Conservation (phyloP, 2,888 invertebrate genomes). For the Yponomeuta evonymella region DNA sequence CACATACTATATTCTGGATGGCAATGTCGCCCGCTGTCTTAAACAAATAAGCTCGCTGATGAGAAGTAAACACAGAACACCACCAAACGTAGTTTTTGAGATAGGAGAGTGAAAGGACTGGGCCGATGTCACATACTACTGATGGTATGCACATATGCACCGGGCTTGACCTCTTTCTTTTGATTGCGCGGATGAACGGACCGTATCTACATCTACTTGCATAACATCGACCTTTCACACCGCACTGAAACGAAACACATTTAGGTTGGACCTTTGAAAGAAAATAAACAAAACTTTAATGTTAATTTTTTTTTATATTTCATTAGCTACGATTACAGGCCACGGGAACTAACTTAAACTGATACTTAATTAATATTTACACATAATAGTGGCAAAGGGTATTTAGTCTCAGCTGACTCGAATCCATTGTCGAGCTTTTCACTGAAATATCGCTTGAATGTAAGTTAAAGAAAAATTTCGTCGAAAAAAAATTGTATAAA, state of each 20-base stretch:
- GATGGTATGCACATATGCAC: conserved; percentile 2
- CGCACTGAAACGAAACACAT: not conserved
- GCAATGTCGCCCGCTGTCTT: not conserved
- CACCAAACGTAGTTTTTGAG: not conserved
- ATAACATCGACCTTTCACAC: conserved; percentile 4
- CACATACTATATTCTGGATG: not conserved
- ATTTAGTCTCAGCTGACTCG: not conserved
- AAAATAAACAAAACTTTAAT: conserved; percentile 10
- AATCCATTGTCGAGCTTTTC: not conserved
- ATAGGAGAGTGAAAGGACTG: not conserved
- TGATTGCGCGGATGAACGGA: conserved; percentile 13
- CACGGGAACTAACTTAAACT: conserved; percentile 39
- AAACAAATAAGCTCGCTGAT: not conserved
- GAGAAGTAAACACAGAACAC: not conserved
- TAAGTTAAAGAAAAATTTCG: not conserved
- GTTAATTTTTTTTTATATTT: conserved; percentile 52
- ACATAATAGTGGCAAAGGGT: conserved; percentile 23
- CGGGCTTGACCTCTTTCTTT: conserved; percentile 14
- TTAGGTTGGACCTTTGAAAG: not conserved
- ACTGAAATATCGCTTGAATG: not conserved
- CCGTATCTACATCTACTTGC: not conserved
- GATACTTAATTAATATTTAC: conserved; percentile 41
- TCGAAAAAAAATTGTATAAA: conserved; percentile 2
- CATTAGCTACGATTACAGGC: conserved; percentile 60
- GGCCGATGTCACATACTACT: not conserved